Base-by-base conservation (phyloP, 2,797 vertebrate genomes). In the Pipistrellus pygmaeus region DNA sequence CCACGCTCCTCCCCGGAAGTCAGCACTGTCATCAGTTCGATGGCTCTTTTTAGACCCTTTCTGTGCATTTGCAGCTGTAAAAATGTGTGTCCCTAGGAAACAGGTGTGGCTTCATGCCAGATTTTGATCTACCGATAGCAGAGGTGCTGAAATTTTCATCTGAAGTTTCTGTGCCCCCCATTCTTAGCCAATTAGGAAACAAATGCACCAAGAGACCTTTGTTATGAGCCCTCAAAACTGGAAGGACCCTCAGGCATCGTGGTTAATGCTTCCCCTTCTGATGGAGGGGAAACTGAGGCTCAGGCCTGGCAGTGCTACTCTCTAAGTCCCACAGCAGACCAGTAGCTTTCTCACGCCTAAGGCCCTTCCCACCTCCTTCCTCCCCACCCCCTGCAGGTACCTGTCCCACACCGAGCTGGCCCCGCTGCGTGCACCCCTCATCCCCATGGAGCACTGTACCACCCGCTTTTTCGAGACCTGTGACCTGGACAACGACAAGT, bases 361-460 rank as follows among this genome's bases (percentile, higher is more conserved):
- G 72, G 91, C 6, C 4, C 0, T 0, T 41, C 25, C 5, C 20
- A 4, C 30, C 80, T 75, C 38, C 0, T 21, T 30, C 60, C 27
- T 62, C 60, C 27, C 27, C 25, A 4, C 15, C n/a, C 77, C 64
- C 0, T 20, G 35, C 97, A 99, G 99, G 91, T 99, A 99, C 98
- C 98, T 99, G 98, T 99, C 99, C 96, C 99, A 99, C 99, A 99
- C 99, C 0, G 99, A 99, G 98, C 98, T 99, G 97, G 98, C 99
- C 89, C 99, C 99, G 0, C 99, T 99, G 96, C 99, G 99, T 0
- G 99, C 99, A 0, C 99, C 99, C 4, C 99, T 99, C 96, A 99
- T 99, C 91, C 99, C 99, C 98, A 99, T 99, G 99, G 99, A 99
- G 98, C 99, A 99, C 87, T 99, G 99, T 99, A 99, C 99, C 98